Conservation (phyloP, 2,113 vertebrate genomes). For the Tragelaphus buxtoni region DNA sequence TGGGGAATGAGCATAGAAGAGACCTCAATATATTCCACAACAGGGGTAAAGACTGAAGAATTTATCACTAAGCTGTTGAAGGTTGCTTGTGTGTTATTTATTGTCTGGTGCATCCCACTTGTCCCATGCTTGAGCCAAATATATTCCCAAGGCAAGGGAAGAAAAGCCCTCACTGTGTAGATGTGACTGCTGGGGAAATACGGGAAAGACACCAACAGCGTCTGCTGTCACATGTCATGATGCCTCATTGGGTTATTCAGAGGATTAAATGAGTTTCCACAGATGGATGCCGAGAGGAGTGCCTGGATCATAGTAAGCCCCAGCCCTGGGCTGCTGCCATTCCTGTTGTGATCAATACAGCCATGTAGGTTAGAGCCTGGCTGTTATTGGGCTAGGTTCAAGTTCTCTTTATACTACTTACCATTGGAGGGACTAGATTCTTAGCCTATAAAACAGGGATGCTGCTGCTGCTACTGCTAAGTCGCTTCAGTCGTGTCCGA, state of each 20-base stretch:
- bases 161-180: background rate
- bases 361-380: background rate
- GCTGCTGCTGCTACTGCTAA: no score
- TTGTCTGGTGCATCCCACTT: background rate
- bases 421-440: no score
- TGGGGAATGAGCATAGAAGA: background rate
- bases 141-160: background rate
- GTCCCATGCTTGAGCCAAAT: background rate
- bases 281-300: no score
- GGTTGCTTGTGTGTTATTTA: background rate
- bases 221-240: no score
- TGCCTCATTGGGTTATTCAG: background rate
- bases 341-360: background rate
- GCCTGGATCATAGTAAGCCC: background rate
- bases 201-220: accelerated
- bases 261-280: background rate
- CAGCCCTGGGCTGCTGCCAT: background rate
- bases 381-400: background rate
- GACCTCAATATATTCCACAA: background rate
- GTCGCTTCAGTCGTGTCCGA: no score
- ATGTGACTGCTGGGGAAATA: background rate
- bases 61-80: background rate
- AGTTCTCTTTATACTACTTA: background rate
- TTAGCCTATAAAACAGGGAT: no score
- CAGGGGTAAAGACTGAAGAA: background rate